Percentiles rank a stretch among this genome's conserved stretches.
Conservation (phyloP, 2,113 vertebrate genomes). For the Osmerus mordax region DNA sequence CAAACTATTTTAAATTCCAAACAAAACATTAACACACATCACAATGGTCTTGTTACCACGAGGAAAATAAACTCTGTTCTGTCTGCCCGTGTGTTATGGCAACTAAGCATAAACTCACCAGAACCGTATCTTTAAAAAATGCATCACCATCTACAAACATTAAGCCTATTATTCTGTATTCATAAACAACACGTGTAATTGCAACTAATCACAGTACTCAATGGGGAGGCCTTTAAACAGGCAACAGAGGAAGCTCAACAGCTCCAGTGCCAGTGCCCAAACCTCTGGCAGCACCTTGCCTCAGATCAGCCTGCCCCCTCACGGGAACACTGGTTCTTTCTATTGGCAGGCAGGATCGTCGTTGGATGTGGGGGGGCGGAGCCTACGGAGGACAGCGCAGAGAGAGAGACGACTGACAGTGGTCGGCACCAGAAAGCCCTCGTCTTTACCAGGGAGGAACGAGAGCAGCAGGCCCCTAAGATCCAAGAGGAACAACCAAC, state of each 20-base stretch:
- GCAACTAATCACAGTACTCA: neutral
- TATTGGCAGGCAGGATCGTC: neutral
- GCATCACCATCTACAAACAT: neutral
- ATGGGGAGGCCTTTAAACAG: neutral
- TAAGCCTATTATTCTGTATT: neutral
- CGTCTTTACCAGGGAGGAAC: neutral
- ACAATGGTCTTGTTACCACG: conserved; percentile 2
- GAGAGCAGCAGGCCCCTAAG: too few species aligned
- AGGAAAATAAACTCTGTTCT: neutral
- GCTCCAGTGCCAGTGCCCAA: neutral
- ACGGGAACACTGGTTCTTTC: neutral
- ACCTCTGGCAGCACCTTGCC: neutral
- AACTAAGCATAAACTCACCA: neutral
- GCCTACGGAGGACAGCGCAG: conserved; percentile 5
- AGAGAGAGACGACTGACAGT: conserved; percentile 9
- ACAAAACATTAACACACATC: neutral
- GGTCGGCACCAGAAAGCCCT: neutral
- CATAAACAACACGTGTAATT: too few species aligned
- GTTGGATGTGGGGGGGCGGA: neutral
- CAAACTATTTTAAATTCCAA: neutral
- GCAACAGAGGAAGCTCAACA: too few species aligned
- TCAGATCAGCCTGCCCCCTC: neutral
- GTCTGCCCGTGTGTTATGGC: conserved; percentile 11
- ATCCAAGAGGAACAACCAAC: too few species aligned
- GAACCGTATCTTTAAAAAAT: neutral